Evolutionary conservation across 1,140 invertebrate species (phyloP).

Genomic region (Polypedilum vanderplanki): DNA sequence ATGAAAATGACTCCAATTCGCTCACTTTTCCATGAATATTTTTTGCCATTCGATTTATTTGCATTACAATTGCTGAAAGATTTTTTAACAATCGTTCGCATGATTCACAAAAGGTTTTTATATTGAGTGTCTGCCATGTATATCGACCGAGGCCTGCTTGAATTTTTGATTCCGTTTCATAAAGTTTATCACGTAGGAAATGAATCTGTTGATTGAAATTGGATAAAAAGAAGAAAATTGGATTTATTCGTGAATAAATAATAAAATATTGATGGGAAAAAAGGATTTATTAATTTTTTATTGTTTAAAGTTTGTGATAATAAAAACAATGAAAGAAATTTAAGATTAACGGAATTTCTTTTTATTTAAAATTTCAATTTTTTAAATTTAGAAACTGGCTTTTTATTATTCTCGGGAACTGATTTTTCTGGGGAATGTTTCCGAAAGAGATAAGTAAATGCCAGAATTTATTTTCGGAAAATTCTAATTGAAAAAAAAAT

Average conservation of each 20-base stretch:
- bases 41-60: conserved; percentile 67
- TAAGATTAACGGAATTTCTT: conserved; percentile 24
- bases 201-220: conserved; percentile 44
- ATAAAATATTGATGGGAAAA: no score
- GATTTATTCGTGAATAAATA: no score
- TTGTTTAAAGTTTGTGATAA: no score
- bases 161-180: conserved; percentile 67
- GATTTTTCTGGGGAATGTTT: no score
- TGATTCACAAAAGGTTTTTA: conserved; percentile 60
- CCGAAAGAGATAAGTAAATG: no score
- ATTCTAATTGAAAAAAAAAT: no score
- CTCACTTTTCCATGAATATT: conserved; percentile 48
- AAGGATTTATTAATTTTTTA: background rate
- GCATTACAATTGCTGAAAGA: conserved; percentile 57
- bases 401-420: no score
- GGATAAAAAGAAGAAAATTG: conserved; percentile 29
- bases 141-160: conserved; percentile 70
- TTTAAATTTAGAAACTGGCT: no score
- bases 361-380: no score
- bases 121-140: conserved; percentile 76
- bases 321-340: conserved; percentile 21
- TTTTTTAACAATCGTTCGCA: conserved; percentile 50
- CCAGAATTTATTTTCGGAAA: no score
- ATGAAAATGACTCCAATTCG: background rate
- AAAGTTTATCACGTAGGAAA: conserved; percentile 59